A percentile compares a stretch with the other conserved stretches of the same genome.
Evolutionary conservation across 2,797 vertebrate species (phyloP).

Genomic region (Lates japonicus): DNA sequence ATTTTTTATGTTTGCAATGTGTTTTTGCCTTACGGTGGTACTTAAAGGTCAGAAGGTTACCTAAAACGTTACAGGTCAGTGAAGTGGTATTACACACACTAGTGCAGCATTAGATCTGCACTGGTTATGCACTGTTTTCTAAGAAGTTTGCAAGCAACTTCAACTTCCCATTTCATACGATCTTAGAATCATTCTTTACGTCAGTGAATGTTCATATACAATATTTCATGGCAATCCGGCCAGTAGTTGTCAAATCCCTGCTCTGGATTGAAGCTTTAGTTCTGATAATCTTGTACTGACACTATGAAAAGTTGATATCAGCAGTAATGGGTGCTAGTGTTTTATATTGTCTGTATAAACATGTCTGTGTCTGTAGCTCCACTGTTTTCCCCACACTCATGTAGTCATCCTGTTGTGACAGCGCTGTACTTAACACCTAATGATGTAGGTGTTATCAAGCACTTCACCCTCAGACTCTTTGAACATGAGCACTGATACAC

Average conservation of each 20-base stretch:
- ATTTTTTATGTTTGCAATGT: not conserved
- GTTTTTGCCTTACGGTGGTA: not conserved
- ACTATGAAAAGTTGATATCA: not conserved
- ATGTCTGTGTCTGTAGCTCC: not conserved
- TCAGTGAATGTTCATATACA: not conserved
- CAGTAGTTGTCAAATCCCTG: not conserved
- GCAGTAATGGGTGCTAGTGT: not conserved
- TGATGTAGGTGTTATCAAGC: conserved; percentile 24
- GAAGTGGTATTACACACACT: not conserved
- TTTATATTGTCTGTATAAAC: not conserved
- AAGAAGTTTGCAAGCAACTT: not conserved
- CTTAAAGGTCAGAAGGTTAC: not conserved
- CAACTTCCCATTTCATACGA: not conserved
- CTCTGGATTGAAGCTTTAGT: not conserved
- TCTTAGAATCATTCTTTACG: not conserved
- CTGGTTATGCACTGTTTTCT: not conserved
- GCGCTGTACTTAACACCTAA: conserved; percentile 39
- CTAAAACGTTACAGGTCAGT: not conserved
- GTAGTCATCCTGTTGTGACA: conserved; percentile 14
- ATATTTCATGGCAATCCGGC: not conserved
- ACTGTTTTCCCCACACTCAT: not conserved
- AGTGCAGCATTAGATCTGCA: not conserved
- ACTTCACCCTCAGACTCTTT: conserved; percentile 20
- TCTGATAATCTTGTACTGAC: not conserved
- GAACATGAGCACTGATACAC: conserved; percentile 14